Base-by-base conservation (phyloP, 2,113 vertebrate species). In the Equus quagga region DNA sequence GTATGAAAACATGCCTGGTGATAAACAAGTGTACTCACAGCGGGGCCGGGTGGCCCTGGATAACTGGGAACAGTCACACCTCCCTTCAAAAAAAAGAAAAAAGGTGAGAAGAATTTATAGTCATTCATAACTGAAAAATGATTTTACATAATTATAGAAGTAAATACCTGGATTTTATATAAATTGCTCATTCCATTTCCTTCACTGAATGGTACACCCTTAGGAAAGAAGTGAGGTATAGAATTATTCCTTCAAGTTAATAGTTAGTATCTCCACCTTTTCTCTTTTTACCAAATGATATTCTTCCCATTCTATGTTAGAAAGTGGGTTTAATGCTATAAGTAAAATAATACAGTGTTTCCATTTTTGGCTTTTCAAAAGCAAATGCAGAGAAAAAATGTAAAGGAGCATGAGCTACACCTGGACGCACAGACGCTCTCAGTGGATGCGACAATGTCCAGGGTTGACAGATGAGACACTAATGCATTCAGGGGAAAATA, bases 111-210 rank as follows among this genome's bases (percentile, higher is more conserved):
- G 24, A 51, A 97, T 86, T 89, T 90, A 96, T 46, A 96, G 54
- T 75, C 96, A 86, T 33, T 62, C 24, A 51, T 89, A 95, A 84
- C 92, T 36, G 8, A 7, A 86, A 94, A 97, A 92, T 83, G 18
- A 87, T 75, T 91, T 58, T 15, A 78, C 36, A 67, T 64, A 67
- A 96, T 78, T 75, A 87, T 31, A 58, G 96, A 96, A 64, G 60
- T 31, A 97, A 98, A 98, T 99, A 99, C 99, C 99, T 99, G 99
- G 82, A 99, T 99, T 98, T 99, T 99, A 99, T 99, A 99, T 60
- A 99, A 99, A 98, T 99, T 99, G 98, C 99, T 99, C 99, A 99
- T 99, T 97, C 99, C 99, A 46, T 99, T 99, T 94, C 99, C 99
- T 98, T 99, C 99, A 97, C 98, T 98, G 96, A 98, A 98, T 62